A percentile compares a stretch with the other conserved stretches of the same genome.
Evolutionary conservation across 1,140 invertebrate species (phyloP).

Genomic region (Wasmannia auropunctata): DNA sequence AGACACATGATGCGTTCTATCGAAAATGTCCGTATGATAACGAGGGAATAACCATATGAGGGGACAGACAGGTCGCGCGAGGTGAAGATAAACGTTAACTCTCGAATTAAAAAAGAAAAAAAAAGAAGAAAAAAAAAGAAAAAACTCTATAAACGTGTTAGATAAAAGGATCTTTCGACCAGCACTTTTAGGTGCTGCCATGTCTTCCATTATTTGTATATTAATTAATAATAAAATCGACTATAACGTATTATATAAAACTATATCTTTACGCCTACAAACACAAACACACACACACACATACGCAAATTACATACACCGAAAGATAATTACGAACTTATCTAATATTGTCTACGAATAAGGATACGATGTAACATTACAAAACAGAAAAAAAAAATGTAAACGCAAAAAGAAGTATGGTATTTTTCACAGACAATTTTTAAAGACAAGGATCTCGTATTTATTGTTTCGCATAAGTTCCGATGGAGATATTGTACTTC

Average conservation of each 20-base stretch:
- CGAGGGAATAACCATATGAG: not conserved
- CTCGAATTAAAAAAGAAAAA: slow-evolving; percentile 41
- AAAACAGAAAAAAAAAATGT: slow-evolving; percentile 9
- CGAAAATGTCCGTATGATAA: slow-evolving; percentile 21
- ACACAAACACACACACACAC: not conserved
- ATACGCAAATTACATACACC: not conserved
- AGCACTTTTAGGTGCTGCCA: slow-evolving; percentile 81
- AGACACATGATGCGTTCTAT: not conserved
- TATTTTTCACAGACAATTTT: slow-evolving; percentile 58
- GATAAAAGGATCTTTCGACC: slow-evolving; percentile 78
- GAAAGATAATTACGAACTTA: slow-evolving; percentile 51
- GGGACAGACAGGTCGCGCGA: not conserved
- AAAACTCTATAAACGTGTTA: slow-evolving; percentile 69
- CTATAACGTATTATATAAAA: slow-evolving; percentile 69
- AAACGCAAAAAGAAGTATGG: slow-evolving; percentile 11
- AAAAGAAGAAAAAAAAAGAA: slow-evolving; percentile 34
- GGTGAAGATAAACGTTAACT: slow-evolving; percentile 37
- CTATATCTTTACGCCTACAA: not conserved
- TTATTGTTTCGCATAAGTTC: slow-evolving; percentile 46
- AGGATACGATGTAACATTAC: slow-evolving; percentile 47
- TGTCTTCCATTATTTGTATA: slow-evolving; percentile 84
- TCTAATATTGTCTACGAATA: slow-evolving; percentile 51
- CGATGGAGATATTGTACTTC: slow-evolving; percentile 13
- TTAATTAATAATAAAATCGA: slow-evolving; percentile 83
- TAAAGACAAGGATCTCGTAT: slow-evolving; percentile 9